Base-by-base conservation (phyloP, 2,888 invertebrate genomes). In the Drosophila tripunctata region DNA sequence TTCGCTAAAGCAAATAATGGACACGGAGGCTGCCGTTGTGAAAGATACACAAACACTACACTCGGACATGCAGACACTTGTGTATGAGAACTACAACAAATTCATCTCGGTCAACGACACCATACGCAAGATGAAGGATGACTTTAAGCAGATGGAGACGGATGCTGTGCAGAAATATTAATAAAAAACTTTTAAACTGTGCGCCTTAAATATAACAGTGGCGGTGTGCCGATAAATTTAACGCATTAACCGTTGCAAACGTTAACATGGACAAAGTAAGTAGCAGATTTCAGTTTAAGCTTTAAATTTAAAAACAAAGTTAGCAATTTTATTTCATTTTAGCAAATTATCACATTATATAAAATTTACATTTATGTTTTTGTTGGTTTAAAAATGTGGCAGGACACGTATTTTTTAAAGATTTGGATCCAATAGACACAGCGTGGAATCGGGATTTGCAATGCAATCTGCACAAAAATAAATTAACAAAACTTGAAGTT, bases 11-110 rank as follows among this genome's bases (percentile, higher is more conserved):
- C 97, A 98, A 92, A 94, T 99, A 60, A 98, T 99, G 97, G 98
- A 98, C 88, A 96, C 97, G 74, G 98, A 99, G 92, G 94, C 95
- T 33, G 96, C 96, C 87, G 94, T 99, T 72, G 95, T 97, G 17
- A 95, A 95, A 78, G 97, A 98, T 87, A 98, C 98, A 21, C 97
- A 97, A 91, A 95, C 96, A n/a, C 92, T 99, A 41, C 98, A 99
- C 91, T 98, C 98, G 21, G 99, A 99, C 91, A 99, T 99, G 98
- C 99, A 99, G 92, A 99, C 99, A 0, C 92, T 99, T 55, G 99
- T 99, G 0, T 99, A 99, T 91, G 99, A 99, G 92, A 99, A 99
- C 91, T 99, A 99, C 90, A 99, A 99, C 91, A 99, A 99, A 92
- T 99, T 99, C 90, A 98, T 99, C 87, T 97, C 98, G 10, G 99